These are phyloP conservation scores for Paradoxurus hermaphroditus DNA, from an alignment of 2,113 vertebrate species.

Conservation along the genomic window DNA sequence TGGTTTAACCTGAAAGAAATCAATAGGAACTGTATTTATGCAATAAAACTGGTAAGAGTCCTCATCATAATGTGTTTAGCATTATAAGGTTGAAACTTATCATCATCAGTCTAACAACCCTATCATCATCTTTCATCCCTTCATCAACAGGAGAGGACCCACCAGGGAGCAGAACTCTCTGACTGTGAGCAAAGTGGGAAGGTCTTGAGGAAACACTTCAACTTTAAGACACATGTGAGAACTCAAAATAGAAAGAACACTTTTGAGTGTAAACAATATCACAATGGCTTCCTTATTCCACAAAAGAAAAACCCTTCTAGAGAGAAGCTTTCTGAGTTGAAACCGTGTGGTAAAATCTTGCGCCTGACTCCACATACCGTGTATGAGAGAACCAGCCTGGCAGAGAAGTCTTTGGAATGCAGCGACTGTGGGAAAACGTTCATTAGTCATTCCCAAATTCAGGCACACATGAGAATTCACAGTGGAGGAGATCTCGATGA, in stretches of 20 bases:
- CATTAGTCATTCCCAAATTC: not conserved
- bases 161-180: not conserved
- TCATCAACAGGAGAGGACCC: not conserved
- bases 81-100: not conserved
- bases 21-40: not conserved
- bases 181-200: not conserved
- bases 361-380: not conserved
- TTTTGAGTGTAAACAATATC: not conserved
- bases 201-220: constrained; percentile 24
- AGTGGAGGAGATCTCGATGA: not conserved
- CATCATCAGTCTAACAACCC: not conserved
- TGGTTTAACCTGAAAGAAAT: not conserved
- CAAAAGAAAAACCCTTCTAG: not conserved
- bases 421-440: not conserved
- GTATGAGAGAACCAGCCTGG: not conserved
- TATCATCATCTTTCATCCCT: not conserved
- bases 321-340: not conserved
- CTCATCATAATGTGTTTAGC: not conserved
- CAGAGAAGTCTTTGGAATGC: not conserved
- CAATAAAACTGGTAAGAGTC: not conserved
- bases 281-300: not conserved
- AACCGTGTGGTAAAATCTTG: not conserved
- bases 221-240: not conserved
- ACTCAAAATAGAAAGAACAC: not conserved
- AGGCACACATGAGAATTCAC: not conserved